A percentile compares a stretch with the other conserved stretches of the same genome.
Evolutionary conservation across 2,797 vertebrate species (phyloP).

Genomic region (Babyrousa celebensis): DNA sequence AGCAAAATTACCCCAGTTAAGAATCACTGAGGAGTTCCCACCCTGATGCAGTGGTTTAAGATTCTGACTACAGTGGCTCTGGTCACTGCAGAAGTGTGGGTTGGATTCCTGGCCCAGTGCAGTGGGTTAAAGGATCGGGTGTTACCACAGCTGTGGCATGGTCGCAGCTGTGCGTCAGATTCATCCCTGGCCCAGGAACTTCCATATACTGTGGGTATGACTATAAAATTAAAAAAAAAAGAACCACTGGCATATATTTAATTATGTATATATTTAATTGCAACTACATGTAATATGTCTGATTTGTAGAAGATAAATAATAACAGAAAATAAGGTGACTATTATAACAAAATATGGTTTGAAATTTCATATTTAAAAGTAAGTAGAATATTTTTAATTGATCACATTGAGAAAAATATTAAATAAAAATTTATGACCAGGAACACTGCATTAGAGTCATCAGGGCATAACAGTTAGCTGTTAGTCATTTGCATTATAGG

Average conservation of each 20-base stretch:
- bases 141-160: too few relatives aligned
- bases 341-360: conserved; percentile 5
- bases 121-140: too few relatives aligned
- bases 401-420: neutral
- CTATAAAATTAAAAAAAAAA: too few relatives aligned
- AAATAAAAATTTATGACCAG: conserved; percentile 1
- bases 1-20: neutral
- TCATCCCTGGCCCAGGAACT: too few relatives aligned
- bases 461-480: neutral
- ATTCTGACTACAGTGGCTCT: too few relatives aligned
- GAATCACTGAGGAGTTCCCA: neutral
- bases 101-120: too few relatives aligned
- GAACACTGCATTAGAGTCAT: neutral
- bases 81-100: too few relatives aligned
- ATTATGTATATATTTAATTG: neutral
- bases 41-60: too few relatives aligned
- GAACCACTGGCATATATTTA: neutral
- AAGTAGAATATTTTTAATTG: conserved; percentile 1
- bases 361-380: conserved; percentile 38
- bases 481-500: neutral
- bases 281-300: neutral
- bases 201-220: too few relatives aligned
- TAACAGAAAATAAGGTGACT: neutral
- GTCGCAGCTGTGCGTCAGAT: too few relatives aligned
- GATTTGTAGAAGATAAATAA: neutral